Conservation (phyloP, 1,140 invertebrate genomes). For the Halictus rubicundus region DNA sequence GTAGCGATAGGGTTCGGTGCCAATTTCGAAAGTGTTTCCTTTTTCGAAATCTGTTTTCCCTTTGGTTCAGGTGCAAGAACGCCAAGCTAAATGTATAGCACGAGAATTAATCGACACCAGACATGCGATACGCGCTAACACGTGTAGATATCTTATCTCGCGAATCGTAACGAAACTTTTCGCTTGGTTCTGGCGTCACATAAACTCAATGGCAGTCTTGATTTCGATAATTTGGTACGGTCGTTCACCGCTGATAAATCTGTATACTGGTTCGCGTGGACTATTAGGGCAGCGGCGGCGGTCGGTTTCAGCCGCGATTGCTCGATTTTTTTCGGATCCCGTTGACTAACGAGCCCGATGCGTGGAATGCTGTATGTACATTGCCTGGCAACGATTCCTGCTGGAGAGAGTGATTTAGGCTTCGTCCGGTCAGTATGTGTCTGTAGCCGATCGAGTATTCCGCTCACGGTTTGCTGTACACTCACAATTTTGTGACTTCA, state of each 20-base stretch:
- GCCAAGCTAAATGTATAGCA: slow-evolving; percentile 21
- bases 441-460: neutral
- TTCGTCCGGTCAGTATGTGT: neutral
- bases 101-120: slow-evolving; percentile 40
- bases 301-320: neutral
- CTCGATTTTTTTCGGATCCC: neutral
- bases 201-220: neutral
- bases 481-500: neutral
- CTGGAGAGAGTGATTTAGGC: neutral
- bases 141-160: slow-evolving; percentile 44
- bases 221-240: slow-evolving; percentile 25
- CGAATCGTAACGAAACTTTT: slow-evolving; percentile 22
- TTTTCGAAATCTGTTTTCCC: no score
- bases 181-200: neutral
- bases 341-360: slow-evolving; percentile 31
- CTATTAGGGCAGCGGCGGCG: slow-evolving; percentile 3
- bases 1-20: no score
- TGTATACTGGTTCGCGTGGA: neutral
- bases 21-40: no score
- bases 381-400: neutral
- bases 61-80: neutral
- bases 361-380: slow-evolving; percentile 13
- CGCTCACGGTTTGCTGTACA: neutral
- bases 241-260: slow-evolving; percentile 7
- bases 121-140: neutral